Evolutionary conservation across 2,113 vertebrate species (phyloP).

Genomic region (Numenius arquata): DNA sequence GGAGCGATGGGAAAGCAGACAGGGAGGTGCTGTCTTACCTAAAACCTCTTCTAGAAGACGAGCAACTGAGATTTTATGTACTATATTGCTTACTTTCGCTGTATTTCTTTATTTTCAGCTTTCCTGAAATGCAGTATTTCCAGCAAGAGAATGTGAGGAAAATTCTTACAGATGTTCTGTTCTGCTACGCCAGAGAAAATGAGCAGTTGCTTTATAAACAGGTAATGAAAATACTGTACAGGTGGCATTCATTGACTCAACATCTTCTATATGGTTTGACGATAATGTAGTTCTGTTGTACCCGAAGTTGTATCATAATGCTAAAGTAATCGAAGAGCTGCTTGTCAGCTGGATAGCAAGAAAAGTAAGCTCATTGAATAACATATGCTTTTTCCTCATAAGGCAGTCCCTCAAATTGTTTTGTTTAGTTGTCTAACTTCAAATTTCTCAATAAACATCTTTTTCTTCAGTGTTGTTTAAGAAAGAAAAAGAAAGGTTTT

Average conservation of each 20-base stretch:
- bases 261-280: constrained; percentile 65
- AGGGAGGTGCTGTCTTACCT: not conserved
- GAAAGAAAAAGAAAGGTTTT: constrained; percentile 45
- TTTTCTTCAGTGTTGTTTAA: constrained; percentile 42
- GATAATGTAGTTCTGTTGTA: constrained; percentile 66
- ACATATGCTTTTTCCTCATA: constrained; percentile 59
- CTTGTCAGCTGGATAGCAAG: constrained; percentile 58
- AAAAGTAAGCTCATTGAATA: constrained; percentile 55
- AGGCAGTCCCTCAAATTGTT: constrained; percentile 50
- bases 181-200: constrained; percentile 98
- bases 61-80: not conserved
- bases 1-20: not conserved
- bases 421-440: constrained; percentile 56
- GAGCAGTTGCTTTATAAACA: constrained; percentile 98
- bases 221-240: constrained; percentile 83
- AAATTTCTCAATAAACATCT: constrained; percentile 40
- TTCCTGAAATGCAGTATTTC: constrained; percentile 98
- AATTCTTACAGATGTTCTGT: constrained; percentile 97
- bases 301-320: constrained; percentile 60
- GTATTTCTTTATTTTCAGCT: constrained; percentile 76
- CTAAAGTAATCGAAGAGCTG: constrained; percentile 63
- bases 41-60: not conserved
- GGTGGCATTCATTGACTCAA: constrained; percentile 69
- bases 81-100: constrained; percentile 2
- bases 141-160: constrained; percentile 93